Evolutionary conservation across 2,888 invertebrate genomes (phyloP), one percentile per base, ranked within the genome.

Genomic region (Tenthredo distinguenda): DNA sequence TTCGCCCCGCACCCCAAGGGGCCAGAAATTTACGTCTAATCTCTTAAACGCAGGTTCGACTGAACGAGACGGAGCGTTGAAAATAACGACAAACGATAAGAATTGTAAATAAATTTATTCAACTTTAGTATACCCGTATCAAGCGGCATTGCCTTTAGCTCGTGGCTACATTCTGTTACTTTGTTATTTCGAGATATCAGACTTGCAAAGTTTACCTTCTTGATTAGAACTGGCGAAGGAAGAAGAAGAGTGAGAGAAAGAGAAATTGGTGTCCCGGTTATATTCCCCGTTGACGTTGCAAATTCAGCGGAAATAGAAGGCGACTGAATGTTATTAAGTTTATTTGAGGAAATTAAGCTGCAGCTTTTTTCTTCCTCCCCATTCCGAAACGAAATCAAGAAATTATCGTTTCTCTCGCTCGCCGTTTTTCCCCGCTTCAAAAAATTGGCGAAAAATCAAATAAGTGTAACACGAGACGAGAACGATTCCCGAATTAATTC

Each of bases 161-260:
- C 12, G 18, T 68, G 68, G 62, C 62, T 26, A 26, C 26, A 26
- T 43, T 43, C 21, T 43, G 43, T 74, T 74, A 43, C 15, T n/a
- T 43, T 43, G 74, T 71, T 74, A 74, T 74, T 74, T 74, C 34
- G 26, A 31, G 68, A 40, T 77, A 50, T 77, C 50, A 77, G 77
- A 77, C 21, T 77, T 77, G 47, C 77, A 12, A 50, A 50, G 77
- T 50, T 77, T 50, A 77, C 50, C 50, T 18, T 77, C 77, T 77
- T 26, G 77, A 77, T 77, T 50, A 77, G 77, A 72, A n/a, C 34
- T 72, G 55, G 55, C 5, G 7, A 55, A 55, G 55, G 6, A 18
- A 50, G n/a, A 55, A 55, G n/a, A n/a, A 47, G 10, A 34, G 34
- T 1, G 10, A 43, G 43, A 10, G 9, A 62, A 0, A n/a, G 7